Base-by-base conservation (phyloP, 2,888 invertebrate genomes). In the Tipula helvola region DNA sequence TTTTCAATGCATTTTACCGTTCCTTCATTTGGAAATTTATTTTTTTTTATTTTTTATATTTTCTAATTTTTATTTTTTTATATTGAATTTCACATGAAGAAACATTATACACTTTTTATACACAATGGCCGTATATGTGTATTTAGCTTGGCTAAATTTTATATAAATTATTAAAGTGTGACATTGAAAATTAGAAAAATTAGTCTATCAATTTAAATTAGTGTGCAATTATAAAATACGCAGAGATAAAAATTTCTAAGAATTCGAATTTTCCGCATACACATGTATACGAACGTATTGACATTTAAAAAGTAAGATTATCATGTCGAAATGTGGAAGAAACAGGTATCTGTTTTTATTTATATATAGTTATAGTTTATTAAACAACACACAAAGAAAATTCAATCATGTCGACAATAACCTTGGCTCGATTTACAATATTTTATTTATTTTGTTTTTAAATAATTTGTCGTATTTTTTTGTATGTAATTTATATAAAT, bases 21-120 rank as follows among this genome's bases (percentile, higher is more conserved):
- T 84, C 41, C 84, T 84, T 84, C 84, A 84, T 84, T 84, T 84
- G 41, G 84, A 84, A 41, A 84, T 84, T 84, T 83, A 36, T 83
- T 83, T 83, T 83, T 83, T 83, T 83, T 8, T n/a, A 4, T 39
- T 39, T 39, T 39, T 39, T 39, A 16, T 52, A 71, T 71, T 71
- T 71, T 71, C 71, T 71, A 71, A 71, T 71, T 71, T 71, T 71
- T 57, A 57, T 57, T 7, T 57, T 42, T 57, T 16, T 57, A 57
- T 57, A 57, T 16, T 57, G 39, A 57, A 57, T 57, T 57, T 57
- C 16, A 57, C 52, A 57, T 57, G 52, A 16, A 57, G 52, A 57
- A 39, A 57, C 44, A 44, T 8, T 5, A 57, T 57, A 57, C 8
- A 57, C 28, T 28, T 28, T 57, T 16, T 57, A 57, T 16, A 16